Conservation (phyloP, 2,888 invertebrate species). For the Pollenia angustigena region DNA sequence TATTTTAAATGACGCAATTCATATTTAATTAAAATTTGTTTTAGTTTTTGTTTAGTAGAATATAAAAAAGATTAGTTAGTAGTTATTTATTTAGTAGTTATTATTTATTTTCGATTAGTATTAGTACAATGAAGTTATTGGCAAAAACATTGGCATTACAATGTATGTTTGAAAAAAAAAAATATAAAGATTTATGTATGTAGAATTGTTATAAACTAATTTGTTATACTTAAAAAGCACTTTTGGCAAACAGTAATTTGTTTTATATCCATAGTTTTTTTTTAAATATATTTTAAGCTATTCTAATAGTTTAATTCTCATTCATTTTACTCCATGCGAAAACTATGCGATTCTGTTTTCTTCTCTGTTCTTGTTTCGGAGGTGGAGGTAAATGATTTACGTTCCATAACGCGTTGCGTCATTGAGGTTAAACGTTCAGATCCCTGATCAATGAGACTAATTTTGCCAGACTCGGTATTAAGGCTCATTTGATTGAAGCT, state of each 20-base stretch:
- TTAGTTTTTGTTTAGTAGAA: constrained; percentile 26
- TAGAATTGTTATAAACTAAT: constrained; percentile 65
- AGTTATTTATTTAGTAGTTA: constrained; percentile 19
- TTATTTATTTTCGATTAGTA: constrained; percentile 54
- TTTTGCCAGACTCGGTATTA: constrained; percentile 82
- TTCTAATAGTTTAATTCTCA: constrained; percentile 7
- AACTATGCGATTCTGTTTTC: constrained; percentile 84
- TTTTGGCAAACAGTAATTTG: constrained; percentile 79
- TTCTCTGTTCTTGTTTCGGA: constrained; percentile 83
- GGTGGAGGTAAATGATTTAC: constrained; percentile 83
- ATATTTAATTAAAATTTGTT: constrained; percentile 45
- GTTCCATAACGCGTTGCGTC: constrained; percentile 84
- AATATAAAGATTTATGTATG: constrained; percentile 31
- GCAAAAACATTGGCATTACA: constrained; percentile 76
- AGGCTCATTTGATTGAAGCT: constrained; percentile 83
- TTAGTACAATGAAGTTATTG: constrained; percentile 76
- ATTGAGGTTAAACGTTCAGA: constrained; percentile 83
- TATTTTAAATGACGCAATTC: constrained; percentile 40
- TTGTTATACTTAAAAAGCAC: constrained; percentile 80
- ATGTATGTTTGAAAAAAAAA: constrained; percentile 56
- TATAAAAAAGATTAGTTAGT: constrained; percentile 45
- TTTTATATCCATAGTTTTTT: constrained; percentile 54
- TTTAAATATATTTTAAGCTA: constrained; percentile 26
- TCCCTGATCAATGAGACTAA: constrained; percentile 83
- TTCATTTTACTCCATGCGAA: constrained; percentile 82